A percentile compares a stretch with the other conserved stretches of the same genome.
Evolutionary conservation across 2,797 vertebrate species (phyloP).

Genomic region (Neosalanx taihuensis): DNA sequence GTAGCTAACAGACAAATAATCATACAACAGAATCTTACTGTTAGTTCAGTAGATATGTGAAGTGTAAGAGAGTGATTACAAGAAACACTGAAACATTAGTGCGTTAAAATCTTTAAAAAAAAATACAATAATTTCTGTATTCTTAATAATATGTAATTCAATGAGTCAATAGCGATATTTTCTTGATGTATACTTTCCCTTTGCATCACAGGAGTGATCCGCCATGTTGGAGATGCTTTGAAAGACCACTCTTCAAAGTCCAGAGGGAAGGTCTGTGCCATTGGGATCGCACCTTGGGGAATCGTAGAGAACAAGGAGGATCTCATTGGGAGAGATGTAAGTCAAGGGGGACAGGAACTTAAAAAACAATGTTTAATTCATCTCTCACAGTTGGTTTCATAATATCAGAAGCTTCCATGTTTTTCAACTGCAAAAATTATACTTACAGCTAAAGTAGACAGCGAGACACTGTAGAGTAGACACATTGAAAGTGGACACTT

Average conservation of each 20-base stretch:
- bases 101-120: too few species aligned
- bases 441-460: too few species aligned
- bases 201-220: constrained; percentile 82
- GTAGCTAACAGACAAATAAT: background rate
- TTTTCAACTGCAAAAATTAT: too few species aligned
- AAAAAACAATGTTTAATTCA: background rate
- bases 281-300: constrained; percentile 95
- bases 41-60: background rate
- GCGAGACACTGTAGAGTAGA: too few species aligned
- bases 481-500: too few species aligned
- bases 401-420: too few species aligned
- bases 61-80: too few species aligned
- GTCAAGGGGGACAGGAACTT: constrained; percentile 43
- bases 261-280: constrained; percentile 90
- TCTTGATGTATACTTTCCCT: background rate
- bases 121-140: background rate
- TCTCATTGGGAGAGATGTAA: constrained; percentile 90
- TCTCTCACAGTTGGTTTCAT: too few species aligned
- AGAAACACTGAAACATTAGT: too few species aligned
- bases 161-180: background rate
- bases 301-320: constrained; percentile 96
- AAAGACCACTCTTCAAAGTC: constrained; percentile 98
- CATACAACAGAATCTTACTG: background rate
- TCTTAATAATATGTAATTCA: background rate
- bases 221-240: constrained; percentile 93